Conservation (phyloP, 2,888 invertebrate species). For the Polylopha cassiicola region DNA sequence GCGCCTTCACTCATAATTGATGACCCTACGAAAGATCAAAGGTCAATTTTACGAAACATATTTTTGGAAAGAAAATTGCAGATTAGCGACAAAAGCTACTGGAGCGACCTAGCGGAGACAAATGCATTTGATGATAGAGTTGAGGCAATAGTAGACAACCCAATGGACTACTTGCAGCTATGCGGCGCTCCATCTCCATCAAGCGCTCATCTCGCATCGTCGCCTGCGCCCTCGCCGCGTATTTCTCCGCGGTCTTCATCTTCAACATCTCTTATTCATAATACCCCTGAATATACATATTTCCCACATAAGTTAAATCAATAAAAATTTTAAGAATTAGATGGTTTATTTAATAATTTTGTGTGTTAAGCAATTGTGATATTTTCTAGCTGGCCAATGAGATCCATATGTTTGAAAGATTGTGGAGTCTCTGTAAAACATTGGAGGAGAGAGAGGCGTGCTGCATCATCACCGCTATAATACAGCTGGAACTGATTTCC, state of each 20-base stretch:
- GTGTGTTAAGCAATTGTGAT: constrained; percentile 53
- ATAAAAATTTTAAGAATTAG: constrained; percentile 28
- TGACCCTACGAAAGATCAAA: constrained; percentile 39
- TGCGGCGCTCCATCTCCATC: constrained; percentile 13
- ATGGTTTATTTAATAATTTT: constrained; percentile 7
- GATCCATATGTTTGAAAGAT: constrained; percentile 88
- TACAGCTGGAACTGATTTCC: constrained; percentile 92
- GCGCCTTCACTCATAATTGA: constrained; percentile 35
- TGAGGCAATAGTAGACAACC: constrained; percentile 37
- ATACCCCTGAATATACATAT: constrained; percentile 56
- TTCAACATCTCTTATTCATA: constrained; percentile 24
- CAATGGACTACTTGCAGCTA: constrained; percentile 39
- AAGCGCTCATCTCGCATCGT: constrained; percentile 4
- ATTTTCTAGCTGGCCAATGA: constrained; percentile 85
- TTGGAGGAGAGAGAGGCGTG: constrained; percentile 80
- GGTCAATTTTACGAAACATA: constrained; percentile 35
- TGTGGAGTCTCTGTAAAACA: constrained; percentile 83
- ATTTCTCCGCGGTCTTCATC: not conserved
- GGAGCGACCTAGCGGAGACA: constrained; percentile 19
- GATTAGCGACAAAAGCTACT: constrained; percentile 30
- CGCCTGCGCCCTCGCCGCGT: constrained; percentile 6
- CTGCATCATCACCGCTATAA: constrained; percentile 81
- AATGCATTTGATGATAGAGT: constrained; percentile 20
- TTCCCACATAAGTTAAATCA: constrained; percentile 58
- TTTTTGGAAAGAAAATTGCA: constrained; percentile 32